A percentile compares a stretch with the other conserved stretches of the same genome.
phyloP scores from a whole-genome alignment of 2,797 vertebrate species.

The Acanthornis magna region DNA sequence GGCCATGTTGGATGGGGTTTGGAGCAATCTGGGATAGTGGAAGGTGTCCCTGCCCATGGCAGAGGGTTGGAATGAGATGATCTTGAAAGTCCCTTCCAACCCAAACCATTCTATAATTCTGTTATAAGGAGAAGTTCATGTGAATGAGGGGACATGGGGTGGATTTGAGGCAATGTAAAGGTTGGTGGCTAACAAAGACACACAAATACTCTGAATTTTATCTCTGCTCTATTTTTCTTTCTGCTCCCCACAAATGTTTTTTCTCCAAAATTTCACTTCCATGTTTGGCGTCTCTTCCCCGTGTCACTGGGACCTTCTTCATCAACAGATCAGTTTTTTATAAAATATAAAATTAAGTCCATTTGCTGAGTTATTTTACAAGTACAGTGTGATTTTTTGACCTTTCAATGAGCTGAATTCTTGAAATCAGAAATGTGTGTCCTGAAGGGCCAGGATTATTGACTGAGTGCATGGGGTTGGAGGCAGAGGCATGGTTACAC shows the following conservation, averaged over 20 bases:
- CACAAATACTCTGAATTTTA: not conserved
- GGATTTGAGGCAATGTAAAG: not conserved
- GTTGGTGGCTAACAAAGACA: not conserved
- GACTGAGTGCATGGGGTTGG: not conserved
- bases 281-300: not conserved
- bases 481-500: not conserved
- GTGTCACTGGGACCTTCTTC: not conserved
- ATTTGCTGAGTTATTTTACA: not conserved
- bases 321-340: not conserved
- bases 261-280: not conserved
- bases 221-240: not conserved
- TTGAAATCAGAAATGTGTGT: not conserved
- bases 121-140: not conserved
- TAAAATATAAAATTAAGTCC: not conserved
- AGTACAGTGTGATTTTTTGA: not conserved
- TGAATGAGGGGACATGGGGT: not conserved
- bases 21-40: no score
- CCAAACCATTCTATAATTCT: not conserved
- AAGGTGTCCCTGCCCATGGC: not conserved
- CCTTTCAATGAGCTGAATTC: not conserved
- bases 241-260: not conserved
- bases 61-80: accelerated
- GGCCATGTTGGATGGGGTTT: accelerated
- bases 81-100: not conserved
- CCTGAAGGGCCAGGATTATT: not conserved